phyloP scores from a whole-genome alignment of 1,140 invertebrate species.

The Tenebrio molitor region DNA sequence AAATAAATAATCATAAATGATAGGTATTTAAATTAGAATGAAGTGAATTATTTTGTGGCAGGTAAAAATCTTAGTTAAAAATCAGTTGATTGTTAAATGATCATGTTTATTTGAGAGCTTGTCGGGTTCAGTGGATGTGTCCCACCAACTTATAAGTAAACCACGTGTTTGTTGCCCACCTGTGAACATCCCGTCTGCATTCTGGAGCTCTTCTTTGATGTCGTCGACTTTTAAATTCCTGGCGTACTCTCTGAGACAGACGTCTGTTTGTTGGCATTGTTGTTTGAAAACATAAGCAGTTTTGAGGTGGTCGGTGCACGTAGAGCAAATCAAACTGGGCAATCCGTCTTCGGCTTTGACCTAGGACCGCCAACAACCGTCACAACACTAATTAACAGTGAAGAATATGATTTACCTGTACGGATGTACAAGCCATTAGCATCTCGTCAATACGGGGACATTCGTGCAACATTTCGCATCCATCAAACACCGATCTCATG shows the following conservation, averaged over 20 bases:
- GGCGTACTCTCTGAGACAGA: conserved; percentile 58
- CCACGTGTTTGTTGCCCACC: background rate
- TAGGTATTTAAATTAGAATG: too few species aligned
- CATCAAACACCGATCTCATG: conserved; percentile 59
- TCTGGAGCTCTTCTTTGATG: conserved; percentile 59
- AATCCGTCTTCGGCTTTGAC: conserved; percentile 59
- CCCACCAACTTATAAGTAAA: background rate
- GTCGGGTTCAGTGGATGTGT: too few species aligned
- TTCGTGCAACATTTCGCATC: conserved; percentile 53
- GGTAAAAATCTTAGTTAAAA: too few species aligned
- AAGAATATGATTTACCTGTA: conserved; percentile 60
- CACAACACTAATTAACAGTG: conserved; percentile 7
- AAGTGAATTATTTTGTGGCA: too few species aligned
- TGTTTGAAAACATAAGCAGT: conserved; percentile 61
- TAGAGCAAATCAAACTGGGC: conserved; percentile 60
- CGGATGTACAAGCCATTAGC: conserved; percentile 65
- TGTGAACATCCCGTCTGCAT: conserved; percentile 45
- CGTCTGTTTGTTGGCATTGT: conserved; percentile 60
- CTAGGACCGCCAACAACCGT: conserved; percentile 42
- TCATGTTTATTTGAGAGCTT: too few species aligned
- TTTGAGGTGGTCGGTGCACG: conserved; percentile 60
- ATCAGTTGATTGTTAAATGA: too few species aligned
- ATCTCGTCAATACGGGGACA: conserved; percentile 65
- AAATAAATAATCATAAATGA: too few species aligned
- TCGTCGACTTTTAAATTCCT: conserved; percentile 59